Evolutionary conservation across 2,113 vertebrate genomes (phyloP), one percentile per base, ranked within the genome.

Genomic region (Lethenteron camtschaticum): DNA sequence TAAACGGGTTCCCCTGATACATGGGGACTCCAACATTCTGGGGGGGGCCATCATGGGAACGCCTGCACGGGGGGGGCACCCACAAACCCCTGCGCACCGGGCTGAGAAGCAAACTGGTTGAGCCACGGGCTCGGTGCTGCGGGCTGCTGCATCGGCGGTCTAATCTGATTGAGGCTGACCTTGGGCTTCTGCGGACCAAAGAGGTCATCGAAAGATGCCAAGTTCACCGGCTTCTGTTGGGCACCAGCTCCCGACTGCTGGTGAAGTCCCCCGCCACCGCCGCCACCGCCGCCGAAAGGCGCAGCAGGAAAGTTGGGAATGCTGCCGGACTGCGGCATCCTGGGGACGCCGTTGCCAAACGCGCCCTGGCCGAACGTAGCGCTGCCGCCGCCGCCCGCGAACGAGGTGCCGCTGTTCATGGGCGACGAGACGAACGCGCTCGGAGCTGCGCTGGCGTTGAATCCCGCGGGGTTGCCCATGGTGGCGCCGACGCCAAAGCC

Each of bases 161-260:
- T 83, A 77, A 96, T 79, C 75, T 96, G 89, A 78, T 91, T 95
- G 81, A 99, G 83, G 73, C 84, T 84, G 76, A 95, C 87, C 86
- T 90, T 95, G 79, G 87, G 82, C 77, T 90, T 95, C 78, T 82
- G 91, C 76, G 88, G 77, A 57, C 83, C 80, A 76, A 96, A 96
- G 68, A 99, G 83, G 76, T 79, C 86, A 80, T 96, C 90, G 77
- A 99, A 78, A 68, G 89, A 82, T 3, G 88, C 87, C 86, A 99
- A 78, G 77, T 92, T 82, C 1, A 85, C 72, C 41, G 84, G 75
- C 79, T 81, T 66, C 63, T 9, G 63, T n/a, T n/a, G 63, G 24
- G n/a, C 63, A 66, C 63, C 63, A 16, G 63, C n/a, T 24, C 41
- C 41, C 41, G 41, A 41, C 41, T 41, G 41, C 41, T 41, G 41